phyloP scores from a whole-genome alignment of 2,113 vertebrate genomes.

The Zapus hudsonius region DNA sequence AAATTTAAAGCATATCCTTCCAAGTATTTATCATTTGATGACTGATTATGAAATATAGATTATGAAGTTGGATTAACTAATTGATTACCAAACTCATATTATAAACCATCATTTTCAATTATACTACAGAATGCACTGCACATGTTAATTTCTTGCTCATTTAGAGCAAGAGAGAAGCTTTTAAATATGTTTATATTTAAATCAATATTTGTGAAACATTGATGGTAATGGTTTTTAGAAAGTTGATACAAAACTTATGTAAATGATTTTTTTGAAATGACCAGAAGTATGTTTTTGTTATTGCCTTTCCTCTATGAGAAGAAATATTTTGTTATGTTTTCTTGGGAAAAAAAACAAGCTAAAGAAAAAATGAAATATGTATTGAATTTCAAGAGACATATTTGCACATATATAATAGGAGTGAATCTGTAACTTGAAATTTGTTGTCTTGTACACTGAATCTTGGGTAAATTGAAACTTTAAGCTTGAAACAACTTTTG shows the following conservation, averaged over 20 bases:
- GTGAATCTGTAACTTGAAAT: conserved; percentile 37
- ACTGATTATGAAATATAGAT: background rate
- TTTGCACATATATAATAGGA: conserved; percentile 14
- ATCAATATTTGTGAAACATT: background rate
- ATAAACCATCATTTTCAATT: conserved; percentile 55
- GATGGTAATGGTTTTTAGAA: background rate
- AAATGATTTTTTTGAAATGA: conserved; percentile 13
- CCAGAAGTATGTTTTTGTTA: background rate
- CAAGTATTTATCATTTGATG: conserved; percentile 39
- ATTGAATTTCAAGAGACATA: background rate
- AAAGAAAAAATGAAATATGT: conserved; percentile 28
- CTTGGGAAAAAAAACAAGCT: conserved; percentile 11
- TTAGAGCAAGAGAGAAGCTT: background rate
- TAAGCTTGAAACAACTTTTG: conserved; percentile 56
- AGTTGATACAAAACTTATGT: background rate
- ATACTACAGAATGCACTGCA: background rate
- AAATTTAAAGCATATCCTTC: conserved; percentile 24
- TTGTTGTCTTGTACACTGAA: conserved; percentile 22
- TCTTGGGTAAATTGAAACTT: conserved; percentile 51
- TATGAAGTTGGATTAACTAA: background rate
- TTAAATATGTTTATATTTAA: conserved; percentile 36
- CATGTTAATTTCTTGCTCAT: background rate
- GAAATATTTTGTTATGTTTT: background rate
- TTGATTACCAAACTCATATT: conserved; percentile 54
- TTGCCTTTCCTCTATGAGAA: background rate